A percentile compares a stretch with the other conserved stretches of the same genome.
Conservation (phyloP, 2,113 vertebrate genomes). For the Tyto alba region DNA sequence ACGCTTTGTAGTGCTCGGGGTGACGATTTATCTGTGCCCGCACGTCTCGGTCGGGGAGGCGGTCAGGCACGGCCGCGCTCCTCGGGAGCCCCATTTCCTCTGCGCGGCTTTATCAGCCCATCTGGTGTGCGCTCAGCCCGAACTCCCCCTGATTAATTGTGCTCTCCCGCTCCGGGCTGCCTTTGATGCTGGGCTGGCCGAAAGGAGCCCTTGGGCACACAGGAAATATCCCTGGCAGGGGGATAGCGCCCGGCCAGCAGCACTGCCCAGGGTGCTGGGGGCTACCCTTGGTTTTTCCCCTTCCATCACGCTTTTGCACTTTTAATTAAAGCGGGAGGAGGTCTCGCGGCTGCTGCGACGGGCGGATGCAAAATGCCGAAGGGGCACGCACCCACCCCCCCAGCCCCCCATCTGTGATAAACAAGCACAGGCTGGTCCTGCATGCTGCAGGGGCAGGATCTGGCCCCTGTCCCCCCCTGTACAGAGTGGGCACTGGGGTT, state of each 20-base stretch:
- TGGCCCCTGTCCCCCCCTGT: background rate
- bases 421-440: background rate
- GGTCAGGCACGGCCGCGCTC: constrained; percentile 75
- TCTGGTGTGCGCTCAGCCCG: constrained; percentile 83
- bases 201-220: constrained; percentile 64
- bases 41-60: constrained; percentile 59
- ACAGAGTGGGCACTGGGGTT: accelerated
- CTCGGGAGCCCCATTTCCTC: constrained; percentile 86
- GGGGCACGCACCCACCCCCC: accelerated
- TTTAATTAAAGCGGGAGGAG: background rate
- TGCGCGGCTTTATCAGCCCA: constrained; percentile 78
- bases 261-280: constrained; percentile 23
- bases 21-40: constrained; percentile 55
- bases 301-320: background rate
- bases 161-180: constrained; percentile 70
- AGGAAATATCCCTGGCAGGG: constrained; percentile 75
- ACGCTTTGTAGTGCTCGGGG: constrained; percentile 36
- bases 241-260: constrained; percentile 42
- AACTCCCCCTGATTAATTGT: constrained; percentile 82
- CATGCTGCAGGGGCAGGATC: background rate
- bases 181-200: constrained; percentile 77
- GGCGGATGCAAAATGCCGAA: background rate
- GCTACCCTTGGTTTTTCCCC: background rate
- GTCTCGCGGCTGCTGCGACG: accelerated
- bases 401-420: accelerated